These are phyloP conservation scores for Pemphigus obesinymphae DNA, from an alignment of 1,140 invertebrate genomes.

Conservation along the genomic window DNA sequence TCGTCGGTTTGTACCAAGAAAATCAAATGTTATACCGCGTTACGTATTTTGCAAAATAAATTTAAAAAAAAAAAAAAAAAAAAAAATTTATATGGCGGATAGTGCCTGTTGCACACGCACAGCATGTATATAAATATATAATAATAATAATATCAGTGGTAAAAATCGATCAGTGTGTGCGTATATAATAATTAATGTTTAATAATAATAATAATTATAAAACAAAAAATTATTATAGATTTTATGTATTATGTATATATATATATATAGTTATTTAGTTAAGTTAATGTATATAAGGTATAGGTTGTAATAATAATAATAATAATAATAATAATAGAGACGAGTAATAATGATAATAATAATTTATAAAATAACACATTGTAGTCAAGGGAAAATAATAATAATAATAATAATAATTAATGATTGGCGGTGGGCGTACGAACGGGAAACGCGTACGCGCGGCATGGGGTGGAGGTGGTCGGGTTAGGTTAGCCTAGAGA, in stretches of 20 bases:
- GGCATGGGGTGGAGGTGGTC: not conserved
- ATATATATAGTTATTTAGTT: not conserved
- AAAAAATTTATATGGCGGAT: too few relatives aligned
- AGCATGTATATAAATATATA: not conserved
- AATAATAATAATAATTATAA: slow-evolving; percentile 22
- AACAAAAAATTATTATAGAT: not conserved
- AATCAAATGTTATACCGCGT: too few relatives aligned
- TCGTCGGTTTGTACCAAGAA: too few relatives aligned
- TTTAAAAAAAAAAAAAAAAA: too few relatives aligned
- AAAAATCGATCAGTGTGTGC: not conserved
- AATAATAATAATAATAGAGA: slow-evolving; percentile 24
- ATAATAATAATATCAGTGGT: not conserved
- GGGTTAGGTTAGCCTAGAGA: not conserved
- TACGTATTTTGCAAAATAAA: too few relatives aligned
- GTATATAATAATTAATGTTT: slow-evolving; percentile 15
- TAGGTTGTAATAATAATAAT: not conserved
- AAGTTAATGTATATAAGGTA: not conserved
- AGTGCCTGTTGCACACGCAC: too few relatives aligned
- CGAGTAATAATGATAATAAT: not conserved
- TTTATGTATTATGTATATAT: not conserved
- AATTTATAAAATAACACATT: slow-evolving; percentile 28
- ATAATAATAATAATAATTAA: slow-evolving; percentile 36
- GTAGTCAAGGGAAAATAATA: not conserved
- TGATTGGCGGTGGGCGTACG: not conserved
- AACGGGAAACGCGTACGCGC: not conserved